Percentiles rank a stretch among this genome's conserved stretches.
Conservation (phyloP, 2,888 invertebrate species). For the Scotopteryx bipunctaria region DNA sequence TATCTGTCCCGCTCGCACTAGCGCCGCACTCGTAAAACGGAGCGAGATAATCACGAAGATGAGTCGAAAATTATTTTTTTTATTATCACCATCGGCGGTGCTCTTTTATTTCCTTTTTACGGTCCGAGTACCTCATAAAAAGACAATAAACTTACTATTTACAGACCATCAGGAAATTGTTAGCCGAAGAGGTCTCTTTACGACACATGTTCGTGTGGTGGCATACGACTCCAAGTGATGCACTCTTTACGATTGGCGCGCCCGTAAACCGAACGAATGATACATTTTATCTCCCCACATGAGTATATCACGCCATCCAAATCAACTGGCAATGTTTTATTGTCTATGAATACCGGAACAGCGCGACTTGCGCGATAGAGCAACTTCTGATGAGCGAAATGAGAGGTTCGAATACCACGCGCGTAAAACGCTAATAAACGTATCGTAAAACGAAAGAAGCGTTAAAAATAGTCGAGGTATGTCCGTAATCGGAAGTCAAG, state of each 20-base stretch:
- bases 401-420: conserved; percentile 29
- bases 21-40: conserved; percentile 61
- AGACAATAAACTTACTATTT: conserved; percentile 85
- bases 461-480: conserved; percentile 45
- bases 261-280: conserved; percentile 73
- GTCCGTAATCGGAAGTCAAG: conserved; percentile 47
- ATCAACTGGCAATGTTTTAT: conserved; percentile 51
- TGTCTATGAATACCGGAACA: conserved; percentile 37
- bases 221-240: conserved; percentile 62
- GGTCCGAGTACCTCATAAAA: conserved; percentile 85
- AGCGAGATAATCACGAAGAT: conserved; percentile 81
- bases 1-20: conserved; percentile 64
- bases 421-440: conserved; percentile 20
- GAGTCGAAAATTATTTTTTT: conserved; percentile 84
- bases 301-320: conserved; percentile 58
- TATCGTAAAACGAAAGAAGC: conserved; percentile 50
- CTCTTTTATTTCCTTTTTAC: conserved; percentile 85
- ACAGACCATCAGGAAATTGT: conserved; percentile 84
- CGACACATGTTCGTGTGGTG: conserved; percentile 79
- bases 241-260: conserved; percentile 79
- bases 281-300: conserved; percentile 67
- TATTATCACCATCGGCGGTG: conserved; percentile 84
- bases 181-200: conserved; percentile 83
- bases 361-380: conserved; percentile 8
- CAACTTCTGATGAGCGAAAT: conserved; percentile 24